Percentiles rank a stretch among this genome's conserved stretches.
Conservation (phyloP, 2,888 invertebrate species). For the Iselma pallidipennis region DNA sequence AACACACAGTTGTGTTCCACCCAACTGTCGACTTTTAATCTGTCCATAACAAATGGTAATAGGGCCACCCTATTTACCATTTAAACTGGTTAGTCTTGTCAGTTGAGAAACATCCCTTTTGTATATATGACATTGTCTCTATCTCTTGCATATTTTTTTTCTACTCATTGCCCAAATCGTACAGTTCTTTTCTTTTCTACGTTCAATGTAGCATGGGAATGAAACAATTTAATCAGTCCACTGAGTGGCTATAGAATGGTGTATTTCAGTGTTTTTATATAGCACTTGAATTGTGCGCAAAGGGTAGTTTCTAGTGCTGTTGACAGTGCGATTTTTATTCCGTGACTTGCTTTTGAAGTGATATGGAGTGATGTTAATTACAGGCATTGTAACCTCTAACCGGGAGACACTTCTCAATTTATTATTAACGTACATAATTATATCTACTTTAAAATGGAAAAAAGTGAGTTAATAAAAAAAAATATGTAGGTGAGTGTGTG, state of each 20-base stretch:
- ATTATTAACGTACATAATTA: conserved; percentile 11
- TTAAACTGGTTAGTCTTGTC: neutral
- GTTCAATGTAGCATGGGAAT: no score
- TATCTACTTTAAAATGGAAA: neutral
- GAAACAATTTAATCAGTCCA: conserved; percentile 19
- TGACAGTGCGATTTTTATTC: conserved; percentile 9
- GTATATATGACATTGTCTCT: no score
- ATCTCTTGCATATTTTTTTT: neutral
- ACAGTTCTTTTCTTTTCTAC: conserved; percentile 5
- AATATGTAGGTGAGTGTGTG: conserved; percentile 1
- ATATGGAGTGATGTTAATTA: conserved; percentile 20
- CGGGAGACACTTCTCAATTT: conserved; percentile 3
- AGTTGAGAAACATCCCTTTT: neutral
- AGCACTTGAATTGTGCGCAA: conserved; percentile 19
- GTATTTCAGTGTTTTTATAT: conserved; percentile 15
- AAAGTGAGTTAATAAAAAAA: neutral
- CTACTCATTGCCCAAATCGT: neutral
- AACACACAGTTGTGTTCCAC: no score
- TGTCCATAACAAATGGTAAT: neutral
- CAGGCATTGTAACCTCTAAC: conserved; percentile 13
- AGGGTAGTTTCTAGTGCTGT: conserved; percentile 22
- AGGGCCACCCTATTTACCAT: neutral
- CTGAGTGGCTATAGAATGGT: conserved; percentile 4
- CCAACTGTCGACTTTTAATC: conserved; percentile 7
- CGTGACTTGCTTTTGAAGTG: conserved; percentile 11